A percentile compares a stretch with the other conserved stretches of the same genome.
Conservation (phyloP, 2,888 invertebrate species). For the Drosophila macrothrix region DNA sequence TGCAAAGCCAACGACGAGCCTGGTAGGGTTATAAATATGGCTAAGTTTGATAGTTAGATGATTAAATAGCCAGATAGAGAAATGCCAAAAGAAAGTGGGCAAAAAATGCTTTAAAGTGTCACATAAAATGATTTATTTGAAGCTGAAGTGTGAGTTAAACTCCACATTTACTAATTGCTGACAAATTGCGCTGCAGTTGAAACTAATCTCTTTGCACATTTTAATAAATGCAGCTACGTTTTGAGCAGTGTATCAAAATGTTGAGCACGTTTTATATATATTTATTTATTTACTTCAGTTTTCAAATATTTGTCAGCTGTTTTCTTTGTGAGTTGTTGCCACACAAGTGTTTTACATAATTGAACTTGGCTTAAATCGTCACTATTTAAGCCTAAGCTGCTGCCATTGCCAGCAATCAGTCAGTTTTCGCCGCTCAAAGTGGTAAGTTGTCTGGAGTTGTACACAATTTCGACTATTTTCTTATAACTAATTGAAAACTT, state of each 20-base stretch:
- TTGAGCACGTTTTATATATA: background rate
- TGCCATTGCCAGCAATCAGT: background rate
- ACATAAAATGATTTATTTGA: conserved; percentile 30
- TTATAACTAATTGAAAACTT: background rate
- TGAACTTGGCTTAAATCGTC: background rate
- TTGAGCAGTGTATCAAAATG: background rate
- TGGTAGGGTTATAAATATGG: conserved; percentile 58
- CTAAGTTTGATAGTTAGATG: conserved; percentile 40
- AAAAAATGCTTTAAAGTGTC: conserved; percentile 24
- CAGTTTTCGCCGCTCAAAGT: background rate
- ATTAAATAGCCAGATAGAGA: conserved; percentile 41
- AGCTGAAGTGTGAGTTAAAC: background rate
- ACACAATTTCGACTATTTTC: background rate
- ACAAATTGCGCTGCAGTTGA: no score
- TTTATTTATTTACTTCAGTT: no score
- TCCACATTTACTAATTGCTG: background rate
- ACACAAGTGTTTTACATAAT: background rate
- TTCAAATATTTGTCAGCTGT: background rate
- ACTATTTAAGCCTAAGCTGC: background rate
- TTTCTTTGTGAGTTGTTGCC: background rate
- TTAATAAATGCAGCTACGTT: background rate
- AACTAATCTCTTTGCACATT: no score
- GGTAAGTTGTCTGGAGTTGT: background rate
- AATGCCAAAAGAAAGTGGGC: conserved; percentile 6
- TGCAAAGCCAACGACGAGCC: conserved; percentile 26